phyloP scores from a whole-genome alignment of 2,888 invertebrate species.

The Trichopoda pennipes region DNA sequence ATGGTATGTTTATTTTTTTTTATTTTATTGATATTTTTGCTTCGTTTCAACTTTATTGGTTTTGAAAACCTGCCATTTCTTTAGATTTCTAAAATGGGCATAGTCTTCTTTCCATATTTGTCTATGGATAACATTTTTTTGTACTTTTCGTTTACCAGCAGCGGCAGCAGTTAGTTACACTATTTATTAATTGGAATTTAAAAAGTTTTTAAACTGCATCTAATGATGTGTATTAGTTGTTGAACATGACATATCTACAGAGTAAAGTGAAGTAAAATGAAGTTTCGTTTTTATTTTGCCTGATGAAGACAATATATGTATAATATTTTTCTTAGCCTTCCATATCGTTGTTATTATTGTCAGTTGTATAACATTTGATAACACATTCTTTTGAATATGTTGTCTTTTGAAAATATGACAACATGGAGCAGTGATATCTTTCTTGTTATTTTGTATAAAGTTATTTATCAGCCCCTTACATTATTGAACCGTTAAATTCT shows the following conservation, averaged over 20 bases:
- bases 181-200: conserved; percentile 78
- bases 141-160: conserved; percentile 52
- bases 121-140: background rate
- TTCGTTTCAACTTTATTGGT: conserved; percentile 26
- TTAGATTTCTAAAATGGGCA: conserved; percentile 18
- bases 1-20: conserved; percentile 2
- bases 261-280: conserved; percentile 12
- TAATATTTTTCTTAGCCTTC: too few species aligned
- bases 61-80: conserved; percentile 30
- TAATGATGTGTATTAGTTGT: conserved; percentile 71
- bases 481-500: too few species aligned
- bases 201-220: conserved; percentile 75
- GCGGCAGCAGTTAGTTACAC: conserved; percentile 57
- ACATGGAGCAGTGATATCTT: too few species aligned
- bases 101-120: conserved; percentile 41
- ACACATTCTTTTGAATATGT: too few species aligned
- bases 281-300: background rate
- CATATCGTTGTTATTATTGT: too few species aligned
- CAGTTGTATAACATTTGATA: too few species aligned
- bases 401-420: too few species aligned
- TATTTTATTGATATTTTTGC: background rate
- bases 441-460: too few species aligned
- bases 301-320: too few species aligned
- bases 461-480: too few species aligned
- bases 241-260: conserved; percentile 36